Evolutionary conservation across 64 coral and sea anemone species (phyloP).

Genomic region (Stichodactyla helianthus): DNA sequence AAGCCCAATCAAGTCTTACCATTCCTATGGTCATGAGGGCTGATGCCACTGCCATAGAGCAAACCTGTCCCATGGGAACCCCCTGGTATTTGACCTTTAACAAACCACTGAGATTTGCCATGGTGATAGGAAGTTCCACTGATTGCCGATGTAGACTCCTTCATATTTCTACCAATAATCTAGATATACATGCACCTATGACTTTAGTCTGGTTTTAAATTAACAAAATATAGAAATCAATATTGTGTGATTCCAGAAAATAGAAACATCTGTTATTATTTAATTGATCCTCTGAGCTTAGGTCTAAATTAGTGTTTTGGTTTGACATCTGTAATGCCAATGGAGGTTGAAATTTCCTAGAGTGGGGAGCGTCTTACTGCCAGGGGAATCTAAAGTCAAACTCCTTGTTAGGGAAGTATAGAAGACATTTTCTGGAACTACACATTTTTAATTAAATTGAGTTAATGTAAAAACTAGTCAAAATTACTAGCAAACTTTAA

Average conservation of each 20-base stretch:
- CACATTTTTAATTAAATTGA: too few species aligned
- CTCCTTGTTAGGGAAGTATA: too few species aligned
- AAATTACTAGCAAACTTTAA: too few species aligned
- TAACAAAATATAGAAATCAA: not conserved
- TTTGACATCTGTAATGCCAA: too few species aligned
- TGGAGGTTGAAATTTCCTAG: too few species aligned
- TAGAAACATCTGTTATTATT: not conserved
- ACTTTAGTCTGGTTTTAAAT: not conserved
- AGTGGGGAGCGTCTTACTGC: too few species aligned
- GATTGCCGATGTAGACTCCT: not conserved
- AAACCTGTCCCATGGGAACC: slow-evolving; percentile 36
- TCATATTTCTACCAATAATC: not conserved
- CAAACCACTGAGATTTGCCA: slow-evolving; percentile 87
- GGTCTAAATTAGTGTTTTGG: too few species aligned
- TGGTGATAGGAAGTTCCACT: slow-evolving; percentile 42
- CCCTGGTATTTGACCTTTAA: slow-evolving; percentile 49
- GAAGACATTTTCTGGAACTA: too few species aligned
- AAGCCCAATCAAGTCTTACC: slow-evolving; percentile 49
- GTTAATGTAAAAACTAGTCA: too few species aligned
- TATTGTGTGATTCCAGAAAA: not conserved
- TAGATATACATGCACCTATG: not conserved
- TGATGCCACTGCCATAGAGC: slow-evolving; percentile 51
- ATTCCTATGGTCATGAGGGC: not conserved
- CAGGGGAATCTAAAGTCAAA: too few species aligned
- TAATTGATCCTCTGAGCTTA: too few species aligned